A percentile compares a stretch with the other conserved stretches of the same genome.
These are phyloP conservation scores for Apodemia duryi DNA, from an alignment of 2,888 invertebrate species.

Conservation along the genomic window DNA sequence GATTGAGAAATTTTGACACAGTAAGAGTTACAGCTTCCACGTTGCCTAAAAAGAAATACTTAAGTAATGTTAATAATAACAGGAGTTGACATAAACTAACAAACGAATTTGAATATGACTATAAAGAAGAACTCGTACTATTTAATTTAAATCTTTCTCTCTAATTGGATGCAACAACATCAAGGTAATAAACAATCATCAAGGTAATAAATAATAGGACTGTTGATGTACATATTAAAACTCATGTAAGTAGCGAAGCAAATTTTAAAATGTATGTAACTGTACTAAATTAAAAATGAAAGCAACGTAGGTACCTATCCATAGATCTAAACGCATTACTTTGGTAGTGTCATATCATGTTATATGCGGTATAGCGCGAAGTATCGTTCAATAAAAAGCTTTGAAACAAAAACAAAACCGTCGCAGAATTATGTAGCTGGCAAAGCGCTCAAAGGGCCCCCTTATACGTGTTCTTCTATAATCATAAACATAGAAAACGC, in stretches of 20 bases:
- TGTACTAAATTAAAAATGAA: constrained; percentile 13
- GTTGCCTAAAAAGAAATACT: no score
- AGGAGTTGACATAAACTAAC: no score
- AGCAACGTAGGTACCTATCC: neutral
- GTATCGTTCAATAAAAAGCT: constrained; percentile 43
- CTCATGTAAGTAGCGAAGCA: neutral
- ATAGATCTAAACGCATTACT: constrained; percentile 11
- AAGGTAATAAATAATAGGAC: no score
- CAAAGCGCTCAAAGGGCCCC: constrained; percentile 70
- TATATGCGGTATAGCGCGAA: constrained; percentile 30
- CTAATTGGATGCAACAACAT: neutral
- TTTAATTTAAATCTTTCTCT: neutral
- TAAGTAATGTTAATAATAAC: no score
- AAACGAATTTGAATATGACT: no score
- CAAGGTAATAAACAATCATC: no score
- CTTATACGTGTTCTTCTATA: constrained; percentile 75
- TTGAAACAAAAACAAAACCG: constrained; percentile 61
- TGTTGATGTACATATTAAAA: neutral
- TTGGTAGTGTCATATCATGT: constrained; percentile 23
- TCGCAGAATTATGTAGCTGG: constrained; percentile 56
- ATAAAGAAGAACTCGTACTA: neutral
- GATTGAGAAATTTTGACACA: no score
- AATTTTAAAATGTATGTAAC: neutral
- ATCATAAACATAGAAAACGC: constrained; percentile 78
- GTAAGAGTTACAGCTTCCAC: no score